Base-by-base conservation (phyloP, 2,797 vertebrate genomes). In the Myripristis murdjan region DNA sequence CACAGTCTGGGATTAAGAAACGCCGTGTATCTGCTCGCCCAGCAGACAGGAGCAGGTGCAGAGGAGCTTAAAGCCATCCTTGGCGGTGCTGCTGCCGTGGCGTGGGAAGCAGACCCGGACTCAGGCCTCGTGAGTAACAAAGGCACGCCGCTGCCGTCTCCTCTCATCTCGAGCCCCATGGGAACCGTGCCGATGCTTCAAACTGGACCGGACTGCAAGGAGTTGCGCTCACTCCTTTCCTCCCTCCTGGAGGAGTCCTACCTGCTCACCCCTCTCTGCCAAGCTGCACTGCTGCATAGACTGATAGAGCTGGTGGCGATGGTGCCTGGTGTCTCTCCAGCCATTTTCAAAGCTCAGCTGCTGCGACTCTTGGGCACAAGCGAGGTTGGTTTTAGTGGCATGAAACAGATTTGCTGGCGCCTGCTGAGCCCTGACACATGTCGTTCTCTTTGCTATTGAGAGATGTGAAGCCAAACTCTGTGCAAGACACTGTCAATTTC, bases 311-410 rank as follows among this genome's bases (percentile, higher is more conserved):
- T 96, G 26, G 93, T 97, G 5, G 91, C 94, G 22, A 95, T 96
- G 87, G 93, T 96, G 0, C 95, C 95, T 1, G 95, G 94, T 5
- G 92, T 97, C 64, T 91, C 95, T 0, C 96, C 96, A 0, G 89
- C 91, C 0, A 79, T 97, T 44, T 96, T 98, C 82, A 96, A 95
- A 83, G 94, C 96, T 1, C 96, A 97, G 81, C 89, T 98, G 66
- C 92, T 97, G 41, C 94, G 96, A 22, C 92, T 97, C 6, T 93
- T 97, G 10, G 96, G 97, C 54, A 96, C 96, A 0, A 94, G 89
- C 0, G 91, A 96, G 75, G 90, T 95, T 9, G 67, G 85, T 82
- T 12, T 73, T 2, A 16, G 49, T 9, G 1, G 14, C 5, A 0
- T 2, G 11, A 24, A 47, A 15, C 20, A 22, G 3, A 58, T 5